A percentile compares a stretch with the other conserved stretches of the same genome.
Evolutionary conservation across 2,113 vertebrate species (phyloP).

Genomic region (Micromys minutus): DNA sequence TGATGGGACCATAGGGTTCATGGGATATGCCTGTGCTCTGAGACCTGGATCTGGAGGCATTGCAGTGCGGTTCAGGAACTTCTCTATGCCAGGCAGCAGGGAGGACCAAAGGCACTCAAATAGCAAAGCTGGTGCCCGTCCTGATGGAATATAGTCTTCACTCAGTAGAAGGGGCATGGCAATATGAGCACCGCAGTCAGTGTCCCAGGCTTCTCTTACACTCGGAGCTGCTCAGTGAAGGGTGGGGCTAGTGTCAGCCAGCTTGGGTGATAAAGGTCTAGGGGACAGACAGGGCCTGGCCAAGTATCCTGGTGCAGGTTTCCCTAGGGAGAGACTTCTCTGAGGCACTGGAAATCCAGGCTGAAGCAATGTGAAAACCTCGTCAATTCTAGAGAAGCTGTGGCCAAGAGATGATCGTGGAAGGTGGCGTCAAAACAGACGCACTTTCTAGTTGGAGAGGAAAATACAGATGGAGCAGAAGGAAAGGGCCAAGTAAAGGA

Average conservation of each 20-base stretch:
- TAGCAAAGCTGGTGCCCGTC: neutral
- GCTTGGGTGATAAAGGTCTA: neutral
- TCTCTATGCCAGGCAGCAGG: neutral
- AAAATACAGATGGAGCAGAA: conserved; percentile 70
- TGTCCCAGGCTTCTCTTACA: neutral
- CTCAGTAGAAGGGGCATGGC: rapidly evolving
- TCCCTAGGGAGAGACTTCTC: neutral
- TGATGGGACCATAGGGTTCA: neutral
- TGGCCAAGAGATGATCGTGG: neutral
- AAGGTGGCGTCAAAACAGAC: neutral
- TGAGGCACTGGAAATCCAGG: neutral
- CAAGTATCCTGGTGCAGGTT: neutral
- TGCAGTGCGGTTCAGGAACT: neutral
- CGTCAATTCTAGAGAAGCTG: neutral
- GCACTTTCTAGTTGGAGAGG: neutral
- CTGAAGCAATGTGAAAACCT: neutral
- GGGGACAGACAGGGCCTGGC: neutral
- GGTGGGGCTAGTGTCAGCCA: neutral
- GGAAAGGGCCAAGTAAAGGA: conserved; percentile 78
- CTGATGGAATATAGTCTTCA: no score
- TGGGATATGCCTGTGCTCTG: neutral
- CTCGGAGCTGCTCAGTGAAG: neutral
- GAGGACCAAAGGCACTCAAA: neutral
- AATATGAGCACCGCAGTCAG: neutral
- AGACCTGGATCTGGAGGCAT: rapidly evolving